These are phyloP conservation scores for Lepidochitona cinerea DNA, from an alignment of 2,888 invertebrate species.

Conservation along the genomic window DNA sequence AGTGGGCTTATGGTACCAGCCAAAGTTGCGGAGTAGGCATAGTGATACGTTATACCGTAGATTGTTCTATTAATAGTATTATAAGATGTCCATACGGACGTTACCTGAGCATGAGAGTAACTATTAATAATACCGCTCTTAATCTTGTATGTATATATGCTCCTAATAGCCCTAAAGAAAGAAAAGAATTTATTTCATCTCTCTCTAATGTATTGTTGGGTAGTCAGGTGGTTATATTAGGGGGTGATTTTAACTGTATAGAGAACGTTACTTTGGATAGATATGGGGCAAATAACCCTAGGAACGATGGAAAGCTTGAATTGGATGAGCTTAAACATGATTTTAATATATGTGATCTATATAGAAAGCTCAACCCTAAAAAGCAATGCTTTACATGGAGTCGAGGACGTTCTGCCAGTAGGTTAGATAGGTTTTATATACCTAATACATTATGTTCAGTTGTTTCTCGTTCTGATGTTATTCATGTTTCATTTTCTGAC, in stretches of 20 bases:
- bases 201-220: not conserved
- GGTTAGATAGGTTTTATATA: not conserved
- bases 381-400: not conserved
- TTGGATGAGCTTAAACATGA: conserved; percentile 15
- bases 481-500: conserved; percentile 1
- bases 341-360: conserved; percentile 18
- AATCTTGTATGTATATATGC: not conserved
- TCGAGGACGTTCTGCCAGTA: not conserved
- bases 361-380: conserved; percentile 13
- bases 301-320: conserved; percentile 3
- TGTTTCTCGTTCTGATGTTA: not conserved
- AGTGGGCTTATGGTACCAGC: not conserved
- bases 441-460: not conserved
- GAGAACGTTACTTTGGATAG: conserved; percentile 19
- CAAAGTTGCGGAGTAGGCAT: not conserved
- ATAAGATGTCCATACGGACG: not conserved
- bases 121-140: not conserved
- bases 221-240: conserved; percentile 13
- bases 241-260: conserved; percentile 26
- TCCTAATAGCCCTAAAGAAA: not conserved
- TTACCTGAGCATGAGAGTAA: not conserved
- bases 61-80: not conserved
- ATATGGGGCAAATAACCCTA: conserved; percentile 15
- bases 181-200: not conserved
- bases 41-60: not conserved